These are phyloP conservation scores for Ptilorrhoa leucosticta DNA, from an alignment of 2,113 vertebrate species.

Conservation along the genomic window DNA sequence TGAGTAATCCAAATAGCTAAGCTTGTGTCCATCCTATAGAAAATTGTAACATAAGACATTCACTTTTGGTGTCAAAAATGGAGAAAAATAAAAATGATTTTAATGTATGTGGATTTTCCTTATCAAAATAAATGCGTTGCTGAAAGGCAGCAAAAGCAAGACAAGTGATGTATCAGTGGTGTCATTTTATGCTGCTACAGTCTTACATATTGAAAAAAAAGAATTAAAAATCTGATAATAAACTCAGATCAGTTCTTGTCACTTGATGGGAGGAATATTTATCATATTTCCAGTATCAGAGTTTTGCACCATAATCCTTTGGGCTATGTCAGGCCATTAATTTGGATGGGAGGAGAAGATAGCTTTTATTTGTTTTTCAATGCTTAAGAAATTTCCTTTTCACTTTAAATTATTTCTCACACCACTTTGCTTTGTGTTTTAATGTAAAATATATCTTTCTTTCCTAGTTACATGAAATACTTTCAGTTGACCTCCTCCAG, in stretches of 20 bases:
- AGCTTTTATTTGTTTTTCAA: background rate
- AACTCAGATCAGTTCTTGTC: constrained; percentile 13
- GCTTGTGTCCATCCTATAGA: constrained; percentile 62
- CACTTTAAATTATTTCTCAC: background rate
- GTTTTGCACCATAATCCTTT: background rate
- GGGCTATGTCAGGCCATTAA: background rate
- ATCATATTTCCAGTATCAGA: background rate
- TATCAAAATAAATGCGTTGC: constrained; percentile 51
- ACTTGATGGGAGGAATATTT: background rate
- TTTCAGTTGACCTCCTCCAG: background rate
- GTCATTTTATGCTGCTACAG: constrained; percentile 56
- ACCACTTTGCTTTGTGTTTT: background rate
- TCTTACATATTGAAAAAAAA: background rate
- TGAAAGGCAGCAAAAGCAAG: constrained; percentile 33
- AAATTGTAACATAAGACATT: constrained; percentile 59
- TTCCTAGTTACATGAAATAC: background rate
- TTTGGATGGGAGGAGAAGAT: background rate
- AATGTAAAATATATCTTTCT: background rate
- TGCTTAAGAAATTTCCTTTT: background rate
- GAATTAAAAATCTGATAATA: background rate
- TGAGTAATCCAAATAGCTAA: constrained; percentile 39
- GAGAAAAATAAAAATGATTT: constrained; percentile 59
- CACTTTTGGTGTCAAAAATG: constrained; percentile 59
- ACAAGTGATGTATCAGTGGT: background rate
- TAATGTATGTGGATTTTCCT: constrained; percentile 57